phyloP scores from a whole-genome alignment of 2,888 invertebrate genomes.

The Brachylomia viminalis region DNA sequence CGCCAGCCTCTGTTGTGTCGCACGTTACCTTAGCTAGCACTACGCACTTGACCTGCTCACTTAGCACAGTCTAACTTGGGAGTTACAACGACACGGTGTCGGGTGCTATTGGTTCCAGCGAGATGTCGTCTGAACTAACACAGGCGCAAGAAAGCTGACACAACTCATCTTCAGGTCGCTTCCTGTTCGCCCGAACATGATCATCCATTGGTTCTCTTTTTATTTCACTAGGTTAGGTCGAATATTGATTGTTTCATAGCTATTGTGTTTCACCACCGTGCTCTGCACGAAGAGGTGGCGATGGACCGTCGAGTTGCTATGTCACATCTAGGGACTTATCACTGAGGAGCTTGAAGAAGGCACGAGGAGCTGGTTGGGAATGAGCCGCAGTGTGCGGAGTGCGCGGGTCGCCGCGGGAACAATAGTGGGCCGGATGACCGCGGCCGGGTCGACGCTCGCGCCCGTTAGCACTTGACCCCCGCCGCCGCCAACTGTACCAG shows the following conservation, averaged over 20 bases:
- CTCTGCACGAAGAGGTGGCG: background rate
- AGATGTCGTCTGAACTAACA: background rate
- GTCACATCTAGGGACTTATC: background rate
- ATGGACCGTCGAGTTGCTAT: background rate
- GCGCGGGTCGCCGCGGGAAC: conserved; percentile 35
- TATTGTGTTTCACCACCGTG: background rate
- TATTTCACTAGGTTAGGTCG: background rate
- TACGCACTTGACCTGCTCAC: background rate
- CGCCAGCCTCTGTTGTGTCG: conserved; percentile 18
- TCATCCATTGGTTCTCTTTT: background rate
- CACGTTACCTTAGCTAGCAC: background rate
- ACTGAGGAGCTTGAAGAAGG: background rate
- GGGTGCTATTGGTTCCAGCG: background rate
- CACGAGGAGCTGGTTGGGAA: conserved; percentile 1
- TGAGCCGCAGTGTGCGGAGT: background rate
- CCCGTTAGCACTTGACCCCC: conserved; percentile 27
- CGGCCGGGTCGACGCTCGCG: conserved; percentile 50
- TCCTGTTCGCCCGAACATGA: background rate
- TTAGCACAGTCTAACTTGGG: background rate
- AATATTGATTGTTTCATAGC: background rate
- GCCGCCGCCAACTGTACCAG: conserved; percentile 23
- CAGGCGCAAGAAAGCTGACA: background rate
- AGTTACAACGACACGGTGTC: background rate
- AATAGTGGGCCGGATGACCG: conserved; percentile 47
- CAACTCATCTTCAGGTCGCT: background rate